These are phyloP conservation scores for Lochmaea crataegi DNA, from an alignment of 2,888 invertebrate species.

Conservation along the genomic window DNA sequence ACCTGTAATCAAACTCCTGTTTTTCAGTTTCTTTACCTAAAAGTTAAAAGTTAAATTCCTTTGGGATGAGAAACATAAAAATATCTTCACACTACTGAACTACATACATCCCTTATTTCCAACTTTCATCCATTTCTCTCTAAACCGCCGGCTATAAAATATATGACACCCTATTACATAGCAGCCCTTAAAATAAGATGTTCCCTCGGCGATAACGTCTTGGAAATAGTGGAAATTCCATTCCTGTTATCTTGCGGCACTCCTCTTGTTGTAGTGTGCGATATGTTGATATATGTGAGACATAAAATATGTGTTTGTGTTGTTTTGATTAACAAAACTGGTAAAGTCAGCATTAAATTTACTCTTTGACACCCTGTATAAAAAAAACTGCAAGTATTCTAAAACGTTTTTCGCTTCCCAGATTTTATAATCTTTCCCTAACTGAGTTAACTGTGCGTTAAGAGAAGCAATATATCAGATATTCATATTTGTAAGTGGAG, in stretches of 20 bases:
- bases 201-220: slow-evolving; percentile 44
- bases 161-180: slow-evolving; percentile 51
- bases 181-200: slow-evolving; percentile 39
- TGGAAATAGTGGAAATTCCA: slow-evolving; percentile 46
- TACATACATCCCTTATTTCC: slow-evolving; percentile 20
- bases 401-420: not conserved
- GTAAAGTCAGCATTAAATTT: too few species aligned
- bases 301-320: slow-evolving; percentile 46
- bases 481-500: slow-evolving; percentile 60
- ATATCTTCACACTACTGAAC: slow-evolving; percentile 5
- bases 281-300: slow-evolving; percentile 53
- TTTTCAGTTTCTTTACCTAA: not conserved
- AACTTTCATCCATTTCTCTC: slow-evolving; percentile 30
- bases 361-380: not conserved
- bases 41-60: not conserved
- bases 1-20: too few species aligned
- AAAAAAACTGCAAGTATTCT: not conserved
- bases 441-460: slow-evolving; percentile 57
- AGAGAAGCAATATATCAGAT: slow-evolving; percentile 57
- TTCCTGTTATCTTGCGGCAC: slow-evolving; percentile 43
- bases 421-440: slow-evolving; percentile 43
- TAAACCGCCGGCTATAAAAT: slow-evolving; percentile 47
- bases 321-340: too few species aligned
- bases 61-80: not conserved
- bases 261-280: slow-evolving; percentile 45